phyloP scores from a whole-genome alignment of 2,797 vertebrate genomes.

The Babyrousa celebensis region DNA sequence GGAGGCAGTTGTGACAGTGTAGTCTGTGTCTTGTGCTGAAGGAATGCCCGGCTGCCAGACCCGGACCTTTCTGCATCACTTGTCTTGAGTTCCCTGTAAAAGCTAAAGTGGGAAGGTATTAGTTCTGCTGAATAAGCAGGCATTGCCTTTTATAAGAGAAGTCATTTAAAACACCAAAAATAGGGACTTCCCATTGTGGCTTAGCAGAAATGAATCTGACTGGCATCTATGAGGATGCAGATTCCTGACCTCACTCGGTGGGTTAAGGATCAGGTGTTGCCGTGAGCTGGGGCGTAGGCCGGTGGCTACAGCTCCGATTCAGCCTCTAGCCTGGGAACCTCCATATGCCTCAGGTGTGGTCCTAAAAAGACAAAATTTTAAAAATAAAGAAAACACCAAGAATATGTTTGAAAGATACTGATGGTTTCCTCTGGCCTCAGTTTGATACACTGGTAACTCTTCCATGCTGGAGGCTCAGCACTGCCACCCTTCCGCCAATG shows the following conservation, averaged over 20 bases:
- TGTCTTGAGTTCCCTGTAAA: constrained; percentile 49
- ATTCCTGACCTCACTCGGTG: too few relatives aligned
- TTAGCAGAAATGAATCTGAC: too few relatives aligned
- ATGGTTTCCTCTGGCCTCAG: constrained; percentile 69
- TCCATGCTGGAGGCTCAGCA: background rate
- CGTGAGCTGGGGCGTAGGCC: too few relatives aligned
- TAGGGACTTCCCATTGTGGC: too few relatives aligned
- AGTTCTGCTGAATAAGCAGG: constrained; percentile 74
- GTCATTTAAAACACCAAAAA: constrained; percentile 35
- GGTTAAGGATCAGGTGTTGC: too few relatives aligned
- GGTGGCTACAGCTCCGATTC: too few relatives aligned
- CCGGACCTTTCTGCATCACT: background rate
- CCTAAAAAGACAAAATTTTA: too few relatives aligned
- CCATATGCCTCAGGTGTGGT: too few relatives aligned
- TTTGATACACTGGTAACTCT: constrained; percentile 57
- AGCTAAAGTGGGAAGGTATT: constrained; percentile 4
- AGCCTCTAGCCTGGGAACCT: too few relatives aligned
- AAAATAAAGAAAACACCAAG: background rate
- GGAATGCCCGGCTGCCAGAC: background rate
- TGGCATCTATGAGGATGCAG: too few relatives aligned
- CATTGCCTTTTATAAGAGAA: constrained; percentile 50
- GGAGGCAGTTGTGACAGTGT: background rate
- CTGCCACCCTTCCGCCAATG: background rate
- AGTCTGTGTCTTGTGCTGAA: background rate
- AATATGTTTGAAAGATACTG: constrained; percentile 66